Conservation (phyloP, 2,888 invertebrate species). For the Vanessa cardui region DNA sequence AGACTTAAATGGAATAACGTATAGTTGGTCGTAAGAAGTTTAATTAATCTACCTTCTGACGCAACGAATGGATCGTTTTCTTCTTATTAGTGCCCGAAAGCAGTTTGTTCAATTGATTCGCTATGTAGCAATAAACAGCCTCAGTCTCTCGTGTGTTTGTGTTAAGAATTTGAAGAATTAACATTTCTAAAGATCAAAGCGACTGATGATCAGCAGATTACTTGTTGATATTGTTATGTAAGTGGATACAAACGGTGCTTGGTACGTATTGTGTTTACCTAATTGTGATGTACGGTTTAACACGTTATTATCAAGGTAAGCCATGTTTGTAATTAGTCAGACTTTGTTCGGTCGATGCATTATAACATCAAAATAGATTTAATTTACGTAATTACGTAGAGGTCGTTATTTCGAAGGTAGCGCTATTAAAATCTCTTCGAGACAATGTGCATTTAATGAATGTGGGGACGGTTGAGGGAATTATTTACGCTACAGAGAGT, state of each 20-base stretch:
- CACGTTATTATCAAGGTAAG: conserved; percentile 62
- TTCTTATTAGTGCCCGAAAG: conserved; percentile 70
- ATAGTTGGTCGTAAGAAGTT: conserved; percentile 67
- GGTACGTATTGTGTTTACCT: conserved; percentile 41
- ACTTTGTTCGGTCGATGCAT: conserved; percentile 48
- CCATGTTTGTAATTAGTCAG: conserved; percentile 34
- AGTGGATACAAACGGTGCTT: conserved; percentile 63
- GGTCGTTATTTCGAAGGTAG: conserved; percentile 56
- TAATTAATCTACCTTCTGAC: conserved; percentile 75
- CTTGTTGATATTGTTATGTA: conserved; percentile 72
- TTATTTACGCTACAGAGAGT: conserved; percentile 78
- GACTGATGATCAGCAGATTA: conserved; percentile 71
- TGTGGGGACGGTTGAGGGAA: conserved; percentile 64
- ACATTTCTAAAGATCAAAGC: conserved; percentile 68
- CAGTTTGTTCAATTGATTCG: conserved; percentile 74
- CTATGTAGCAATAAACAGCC: conserved; percentile 66
- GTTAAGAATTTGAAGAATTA: conserved; percentile 73
- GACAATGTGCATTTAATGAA: conserved; percentile 76
- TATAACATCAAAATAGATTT: conserved; percentile 20
- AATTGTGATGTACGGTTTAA: conserved; percentile 61
- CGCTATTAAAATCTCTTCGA: conserved; percentile 66
- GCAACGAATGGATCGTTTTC: conserved; percentile 69
- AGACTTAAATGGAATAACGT: conserved; percentile 68
- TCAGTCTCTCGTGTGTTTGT: conserved; percentile 65
- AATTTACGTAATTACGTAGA: conserved; percentile 53